Conservation (phyloP, 2,888 invertebrate species). For the Arrhopalites spinosus region DNA sequence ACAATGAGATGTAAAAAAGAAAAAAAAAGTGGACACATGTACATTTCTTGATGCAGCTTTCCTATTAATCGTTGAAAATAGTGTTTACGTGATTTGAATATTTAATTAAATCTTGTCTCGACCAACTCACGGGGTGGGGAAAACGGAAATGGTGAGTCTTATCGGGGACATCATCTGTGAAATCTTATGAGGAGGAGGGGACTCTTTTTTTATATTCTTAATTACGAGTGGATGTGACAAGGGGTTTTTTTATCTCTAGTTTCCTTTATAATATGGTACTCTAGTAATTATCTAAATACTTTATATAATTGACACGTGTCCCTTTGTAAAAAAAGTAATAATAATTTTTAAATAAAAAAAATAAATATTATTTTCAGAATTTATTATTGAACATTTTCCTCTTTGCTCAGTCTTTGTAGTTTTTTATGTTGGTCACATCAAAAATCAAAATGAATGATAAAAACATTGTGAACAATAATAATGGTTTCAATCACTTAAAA, state of each 20-base stretch:
- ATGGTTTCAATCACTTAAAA: no score
- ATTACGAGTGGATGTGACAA: conserved; percentile 11
- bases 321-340: no score
- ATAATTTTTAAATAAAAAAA: no score
- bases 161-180: conserved; percentile 8
- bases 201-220: not conserved
- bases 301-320: not conserved
- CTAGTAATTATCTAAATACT: not conserved
- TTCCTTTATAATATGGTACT: not conserved
- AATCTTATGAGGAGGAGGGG: no score
- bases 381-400: no score
- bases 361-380: no score
- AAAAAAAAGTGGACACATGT: not conserved
- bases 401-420: no score
- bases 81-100: conserved; percentile 36
- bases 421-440: no score
- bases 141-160: conserved; percentile 4
- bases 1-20: not conserved
- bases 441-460: no score
- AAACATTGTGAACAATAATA: no score
- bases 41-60: conserved; percentile 1
- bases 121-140: not conserved
- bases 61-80: conserved; percentile 16
- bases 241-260: not conserved
- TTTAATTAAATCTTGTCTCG: conserved; percentile 35